Evolutionary conservation across 2,113 vertebrate genomes (phyloP).

Genomic region (Entomyzon cyanotis): DNA sequence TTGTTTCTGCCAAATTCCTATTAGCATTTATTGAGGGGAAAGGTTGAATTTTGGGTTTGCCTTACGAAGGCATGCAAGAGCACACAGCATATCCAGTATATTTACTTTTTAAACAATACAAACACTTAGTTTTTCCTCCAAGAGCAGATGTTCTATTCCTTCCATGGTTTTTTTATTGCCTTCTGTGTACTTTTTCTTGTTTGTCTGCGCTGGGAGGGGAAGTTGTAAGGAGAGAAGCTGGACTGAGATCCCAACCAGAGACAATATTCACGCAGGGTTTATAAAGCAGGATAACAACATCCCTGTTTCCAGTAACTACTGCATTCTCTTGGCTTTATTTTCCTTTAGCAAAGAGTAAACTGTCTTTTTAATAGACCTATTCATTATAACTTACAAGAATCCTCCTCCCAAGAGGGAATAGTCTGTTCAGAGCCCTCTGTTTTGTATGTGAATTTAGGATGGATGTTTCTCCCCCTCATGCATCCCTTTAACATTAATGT

Average conservation of each 20-base stretch:
- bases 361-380: conserved; percentile 3
- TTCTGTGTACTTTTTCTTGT: neutral
- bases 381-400: neutral
- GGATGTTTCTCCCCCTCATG: neutral
- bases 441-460: neutral
- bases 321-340: neutral
- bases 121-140: neutral
- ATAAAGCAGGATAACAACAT: neutral
- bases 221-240: neutral
- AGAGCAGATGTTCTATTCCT: neutral
- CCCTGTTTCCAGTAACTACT: neutral
- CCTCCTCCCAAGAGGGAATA: neutral
- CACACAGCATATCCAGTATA: neutral
- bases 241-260: neutral
- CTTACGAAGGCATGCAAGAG: neutral
- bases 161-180: neutral
- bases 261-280: neutral
- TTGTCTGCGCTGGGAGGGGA: neutral
- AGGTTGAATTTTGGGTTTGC: neutral
- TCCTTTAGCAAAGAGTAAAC: neutral
- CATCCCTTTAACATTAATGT: neutral
- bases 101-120: neutral
- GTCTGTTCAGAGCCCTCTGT: neutral
- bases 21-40: neutral
- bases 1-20: neutral